Evolutionary conservation across 2,888 invertebrate species (phyloP).

Genomic region (Oligia strigilis): DNA sequence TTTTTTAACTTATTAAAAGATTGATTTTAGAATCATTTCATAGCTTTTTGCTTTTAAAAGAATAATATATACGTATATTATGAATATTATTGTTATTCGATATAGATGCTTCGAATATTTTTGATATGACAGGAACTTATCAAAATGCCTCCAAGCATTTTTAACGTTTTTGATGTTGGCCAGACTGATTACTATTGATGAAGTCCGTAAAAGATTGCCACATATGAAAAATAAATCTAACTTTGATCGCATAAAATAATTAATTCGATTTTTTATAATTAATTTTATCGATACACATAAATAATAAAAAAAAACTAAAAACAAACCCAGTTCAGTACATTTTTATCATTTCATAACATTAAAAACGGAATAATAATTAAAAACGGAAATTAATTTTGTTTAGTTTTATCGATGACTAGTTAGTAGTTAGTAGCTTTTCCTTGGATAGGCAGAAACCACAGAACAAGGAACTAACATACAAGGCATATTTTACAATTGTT

Average conservation of each 20-base stretch:
- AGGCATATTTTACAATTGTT: background rate
- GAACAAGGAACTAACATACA: background rate
- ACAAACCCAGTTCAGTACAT: background rate
- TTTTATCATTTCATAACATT: background rate
- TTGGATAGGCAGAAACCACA: background rate
- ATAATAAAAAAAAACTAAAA: background rate
- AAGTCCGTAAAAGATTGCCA: conserved; percentile 7
- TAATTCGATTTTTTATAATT: background rate
- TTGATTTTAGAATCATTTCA: conserved; percentile 70
- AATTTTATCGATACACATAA: background rate
- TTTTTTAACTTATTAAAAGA: conserved; percentile 64
- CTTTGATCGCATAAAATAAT: background rate
- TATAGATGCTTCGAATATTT: conserved; percentile 67
- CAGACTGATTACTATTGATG: background rate
- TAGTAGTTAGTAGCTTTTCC: background rate
- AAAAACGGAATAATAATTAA: background rate
- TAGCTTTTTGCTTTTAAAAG: conserved; percentile 81
- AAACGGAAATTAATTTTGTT: background rate
- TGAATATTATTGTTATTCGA: conserved; percentile 77
- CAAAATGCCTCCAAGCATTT: conserved; percentile 4
- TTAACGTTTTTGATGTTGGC: conserved; percentile 9
- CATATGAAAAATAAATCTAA: background rate
- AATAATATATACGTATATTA: conserved; percentile 79
- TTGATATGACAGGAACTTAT: conserved; percentile 37
- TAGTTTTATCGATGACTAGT: background rate